Base-by-base conservation (phyloP, 2,113 vertebrate genomes). In the Steatornis caripensis region DNA sequence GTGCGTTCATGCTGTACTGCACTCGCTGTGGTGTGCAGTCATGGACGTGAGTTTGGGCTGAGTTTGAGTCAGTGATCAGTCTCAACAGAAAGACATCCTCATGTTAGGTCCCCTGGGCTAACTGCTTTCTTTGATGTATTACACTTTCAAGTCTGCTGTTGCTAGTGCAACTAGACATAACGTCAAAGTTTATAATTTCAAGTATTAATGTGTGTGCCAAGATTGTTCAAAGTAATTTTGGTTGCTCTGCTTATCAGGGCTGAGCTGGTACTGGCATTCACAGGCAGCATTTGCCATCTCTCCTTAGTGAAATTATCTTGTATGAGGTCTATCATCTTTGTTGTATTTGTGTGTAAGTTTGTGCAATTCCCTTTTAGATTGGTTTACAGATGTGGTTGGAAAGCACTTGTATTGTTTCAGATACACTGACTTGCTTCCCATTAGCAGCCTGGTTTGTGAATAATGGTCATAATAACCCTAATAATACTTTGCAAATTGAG, bases 311-410 rank as follows among this genome's bases (percentile, higher is more conserved):
- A 87, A 83, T n/a, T 20, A 29, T 15, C 74, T 62, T 46, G 26
- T 72, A 9, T 17, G 58, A 32, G 77, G 85, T 83, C 80, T 77
- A 32, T 90, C 76, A 30, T 86, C 84, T 91, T 91, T 86, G 43
- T 66, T 95, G 30, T 85, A 57, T 82, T 90, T 86, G 27, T 87
- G 54, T 80, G 43, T 92, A 72, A 71, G 95, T 95, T 94, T 61
- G 66, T 92, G 74, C 75, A 96, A 46, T 90, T 94, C 54, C 26
- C 57, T 71, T 92, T 81, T 37, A 96, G 95, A 96, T 95, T 90
- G 91, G 92, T 96, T 97, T 95, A 9, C 49, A 91, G 94, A 96
- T 97, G 97, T 97, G 96, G 95, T 94, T 92, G 84, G 54, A 91
- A 91, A 87, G 77, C 53, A 84, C 65, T 93, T 96, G 72, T 0